A percentile compares a stretch with the other conserved stretches of the same genome.
Conservation (phyloP, 2,797 vertebrate genomes). For the Chaunax sp. region DNA sequence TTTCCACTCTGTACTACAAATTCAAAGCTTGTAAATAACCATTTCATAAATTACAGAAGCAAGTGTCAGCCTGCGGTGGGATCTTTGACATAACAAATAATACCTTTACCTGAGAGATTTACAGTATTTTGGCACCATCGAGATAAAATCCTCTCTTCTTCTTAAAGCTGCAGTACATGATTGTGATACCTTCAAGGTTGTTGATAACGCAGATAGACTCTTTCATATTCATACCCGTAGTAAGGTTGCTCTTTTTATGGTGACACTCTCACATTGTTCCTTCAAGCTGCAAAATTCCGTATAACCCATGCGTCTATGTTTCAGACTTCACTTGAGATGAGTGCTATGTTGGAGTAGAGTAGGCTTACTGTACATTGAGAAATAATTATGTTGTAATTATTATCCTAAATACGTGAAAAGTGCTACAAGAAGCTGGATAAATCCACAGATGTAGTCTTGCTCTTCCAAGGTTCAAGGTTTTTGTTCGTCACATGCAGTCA, state of each 20-base stretch:
- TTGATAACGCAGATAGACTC: conserved; percentile 31
- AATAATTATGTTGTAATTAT: background rate
- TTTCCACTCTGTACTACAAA: conserved; percentile 45
- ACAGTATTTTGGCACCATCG: conserved; percentile 36
- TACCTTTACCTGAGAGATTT: conserved; percentile 55
- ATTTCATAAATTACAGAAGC: conserved; percentile 70
- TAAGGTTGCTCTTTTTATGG: conserved; percentile 31
- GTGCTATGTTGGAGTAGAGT: background rate
- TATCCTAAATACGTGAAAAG: conserved; percentile 1
- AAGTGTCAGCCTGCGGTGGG: conserved; percentile 29
- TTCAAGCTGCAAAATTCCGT: conserved; percentile 36
- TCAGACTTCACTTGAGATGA: too few relatives aligned
- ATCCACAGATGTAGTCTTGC: too few relatives aligned
- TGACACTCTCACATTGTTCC: conserved; percentile 21
- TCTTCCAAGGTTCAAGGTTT: too few relatives aligned
- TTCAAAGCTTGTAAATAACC: conserved; percentile 67
- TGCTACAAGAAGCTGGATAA: background rate
- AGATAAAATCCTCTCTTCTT: conserved; percentile 53
- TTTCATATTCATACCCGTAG: conserved; percentile 8
- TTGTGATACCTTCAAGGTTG: conserved; percentile 52
- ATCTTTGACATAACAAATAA: conserved; percentile 71
- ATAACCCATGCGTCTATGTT: conserved; percentile 13
- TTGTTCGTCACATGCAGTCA: too few relatives aligned
- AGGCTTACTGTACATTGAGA: background rate
- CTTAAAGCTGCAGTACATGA: conserved; percentile 26